Conservation (phyloP, 2,888 invertebrate species). For the Mesodorylaimus sp. region DNA sequence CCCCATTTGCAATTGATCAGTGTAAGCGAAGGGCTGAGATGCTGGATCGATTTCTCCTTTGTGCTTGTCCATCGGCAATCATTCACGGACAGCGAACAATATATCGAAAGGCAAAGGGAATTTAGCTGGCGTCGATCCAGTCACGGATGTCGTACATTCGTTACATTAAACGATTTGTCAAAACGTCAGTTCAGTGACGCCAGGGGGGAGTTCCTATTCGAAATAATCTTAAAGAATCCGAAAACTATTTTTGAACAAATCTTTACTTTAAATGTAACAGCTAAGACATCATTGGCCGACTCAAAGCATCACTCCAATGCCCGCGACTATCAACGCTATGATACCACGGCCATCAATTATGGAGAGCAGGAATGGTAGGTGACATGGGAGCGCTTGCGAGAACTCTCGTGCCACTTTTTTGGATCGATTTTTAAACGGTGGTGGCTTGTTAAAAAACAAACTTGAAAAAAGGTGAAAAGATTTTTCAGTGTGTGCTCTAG, state of each 20-base stretch:
- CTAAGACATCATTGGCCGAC: background rate
- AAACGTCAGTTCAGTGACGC: slow-evolving; percentile 43
- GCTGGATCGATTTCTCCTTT: slow-evolving; percentile 59
- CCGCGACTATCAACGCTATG: slow-evolving; percentile 31
- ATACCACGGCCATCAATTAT: slow-evolving; percentile 53
- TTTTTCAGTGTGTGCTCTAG: too few species aligned
- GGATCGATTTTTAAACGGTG: background rate
- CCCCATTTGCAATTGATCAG: slow-evolving; percentile 59
- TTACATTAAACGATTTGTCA: slow-evolving; percentile 27
- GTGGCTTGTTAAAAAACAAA: too few species aligned
- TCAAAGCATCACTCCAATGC: slow-evolving; percentile 3
- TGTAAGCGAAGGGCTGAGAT: slow-evolving; percentile 52
- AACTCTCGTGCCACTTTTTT: too few species aligned
- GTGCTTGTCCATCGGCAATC: slow-evolving; percentile 60
- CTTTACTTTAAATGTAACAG: slow-evolving; percentile 38
- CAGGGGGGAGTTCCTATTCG: slow-evolving; percentile 59
- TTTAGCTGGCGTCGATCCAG: slow-evolving; percentile 30
- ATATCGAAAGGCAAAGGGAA: slow-evolving; percentile 53
- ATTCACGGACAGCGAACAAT: slow-evolving; percentile 60
- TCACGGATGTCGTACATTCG: slow-evolving; percentile 29
- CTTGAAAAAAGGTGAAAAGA: too few species aligned
- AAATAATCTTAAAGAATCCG: slow-evolving; percentile 54
- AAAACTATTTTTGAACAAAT: slow-evolving; percentile 55
- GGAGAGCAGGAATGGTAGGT: slow-evolving; percentile 66
- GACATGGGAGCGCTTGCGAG: background rate